Percentiles rank a stretch among this genome's conserved stretches.
phyloP scores from a whole-genome alignment of 2,797 vertebrate genomes.

The Numenius phaeopus region DNA sequence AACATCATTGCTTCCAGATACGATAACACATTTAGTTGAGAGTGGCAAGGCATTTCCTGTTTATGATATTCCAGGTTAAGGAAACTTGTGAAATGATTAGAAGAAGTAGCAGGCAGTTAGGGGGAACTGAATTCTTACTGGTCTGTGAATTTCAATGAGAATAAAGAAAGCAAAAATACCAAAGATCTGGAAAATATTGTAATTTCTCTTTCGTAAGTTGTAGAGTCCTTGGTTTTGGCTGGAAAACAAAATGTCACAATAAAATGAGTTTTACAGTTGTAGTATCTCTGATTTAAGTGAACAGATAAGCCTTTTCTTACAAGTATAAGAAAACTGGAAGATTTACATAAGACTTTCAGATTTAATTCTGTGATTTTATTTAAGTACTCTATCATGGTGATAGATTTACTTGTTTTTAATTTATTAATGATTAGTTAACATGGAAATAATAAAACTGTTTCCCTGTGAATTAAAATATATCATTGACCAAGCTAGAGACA shows the following conservation, averaged over 20 bases:
- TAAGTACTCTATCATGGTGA: neutral
- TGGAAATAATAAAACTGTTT: neutral
- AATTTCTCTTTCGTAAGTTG: neutral
- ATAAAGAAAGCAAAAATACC: neutral
- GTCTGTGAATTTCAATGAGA: neutral
- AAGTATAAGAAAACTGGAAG: neutral
- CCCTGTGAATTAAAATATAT: neutral
- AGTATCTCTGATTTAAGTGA: neutral
- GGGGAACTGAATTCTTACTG: neutral
- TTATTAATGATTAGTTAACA: neutral
- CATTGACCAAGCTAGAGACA: neutral
- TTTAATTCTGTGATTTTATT: conserved; percentile 11
- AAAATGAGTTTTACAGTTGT: neutral
- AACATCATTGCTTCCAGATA: conserved; percentile 38
- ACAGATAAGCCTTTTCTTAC: neutral
- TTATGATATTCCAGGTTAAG: conserved; percentile 47
- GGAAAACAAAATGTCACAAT: neutral
- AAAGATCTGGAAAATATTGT: neutral
- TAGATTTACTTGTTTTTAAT: neutral
- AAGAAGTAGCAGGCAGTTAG: conserved; percentile 9
- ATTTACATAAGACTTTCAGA: neutral
- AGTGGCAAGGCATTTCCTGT: conserved; percentile 62
- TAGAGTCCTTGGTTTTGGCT: neutral
- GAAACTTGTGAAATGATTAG: conserved; percentile 26
- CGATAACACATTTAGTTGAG: conserved; percentile 7